Base-by-base conservation (phyloP, 1,140 invertebrate genomes). In the Limonius californicus region DNA sequence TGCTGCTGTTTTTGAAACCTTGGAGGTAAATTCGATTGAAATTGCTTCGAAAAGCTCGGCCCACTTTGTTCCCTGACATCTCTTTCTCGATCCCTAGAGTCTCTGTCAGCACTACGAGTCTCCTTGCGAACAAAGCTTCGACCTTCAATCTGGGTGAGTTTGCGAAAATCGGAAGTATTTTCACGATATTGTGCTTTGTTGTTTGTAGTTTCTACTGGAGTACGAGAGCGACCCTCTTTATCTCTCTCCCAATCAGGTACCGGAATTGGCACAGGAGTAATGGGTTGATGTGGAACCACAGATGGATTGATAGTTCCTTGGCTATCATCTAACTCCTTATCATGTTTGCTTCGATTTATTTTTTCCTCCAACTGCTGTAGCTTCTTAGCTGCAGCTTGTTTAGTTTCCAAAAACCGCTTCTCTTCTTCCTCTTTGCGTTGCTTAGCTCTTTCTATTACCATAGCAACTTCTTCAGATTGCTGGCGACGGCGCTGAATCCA, bases 351-450 rank as follows among this genome's bases (percentile, higher is more conserved):
- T 66, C 80, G 76, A n/a, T 77, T 79, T 2, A 83, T 75, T 61
- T 85, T 83, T 59, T 87, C 82, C 57, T 88, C 84, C 1, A 87
- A 69, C 68, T 83, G 79, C 63, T 83, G 81, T 14, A 87, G 70
- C 70, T 87, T 87, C 59, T 87, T 85, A 11, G 81, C 81, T 14
- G 71, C 71, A 14, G 64, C 65, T 45, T 70, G 65, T 62, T 80
- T 80, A 11, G 76, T 77, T 15, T 78, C 82, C 63, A 85, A 81
- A 63, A 87, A 89, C 53, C 87, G 83, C 67, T 90, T 87, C 71
- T 93, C 90, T 72, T 92, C 90, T 69, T 93, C 89, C 69, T 91
- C 88, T 67, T 90, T 88, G 11, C 88, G 81, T 64, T 88, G 85
- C 18, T 88, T 84, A 0, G 91, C 91, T 55, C 89, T 81, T 65